These are phyloP conservation scores for Chaetodon trifascialis DNA, from an alignment of 2,113 vertebrate genomes.

Conservation along the genomic window DNA sequence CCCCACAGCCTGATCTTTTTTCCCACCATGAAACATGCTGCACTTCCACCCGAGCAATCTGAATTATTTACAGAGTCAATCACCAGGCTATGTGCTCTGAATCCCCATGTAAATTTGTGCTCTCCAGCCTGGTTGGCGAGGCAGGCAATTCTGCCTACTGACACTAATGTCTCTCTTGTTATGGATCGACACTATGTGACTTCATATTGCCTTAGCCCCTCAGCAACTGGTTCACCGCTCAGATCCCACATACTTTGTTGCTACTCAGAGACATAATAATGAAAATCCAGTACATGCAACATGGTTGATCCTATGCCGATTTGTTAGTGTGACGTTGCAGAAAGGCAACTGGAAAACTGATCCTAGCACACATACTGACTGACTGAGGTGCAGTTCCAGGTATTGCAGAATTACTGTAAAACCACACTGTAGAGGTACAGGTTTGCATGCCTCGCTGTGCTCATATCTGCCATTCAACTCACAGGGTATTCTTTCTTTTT, in stretches of 20 bases:
- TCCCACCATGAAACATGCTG: slow-evolving; percentile 48
- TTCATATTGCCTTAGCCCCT: slow-evolving; percentile 48
- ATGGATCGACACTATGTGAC: slow-evolving; percentile 50
- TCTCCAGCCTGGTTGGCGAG: slow-evolving; percentile 49
- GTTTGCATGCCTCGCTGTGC: background rate
- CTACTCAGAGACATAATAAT: background rate
- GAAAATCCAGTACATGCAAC: background rate
- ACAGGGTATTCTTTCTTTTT: slow-evolving; percentile 13
- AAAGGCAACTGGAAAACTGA: background rate
- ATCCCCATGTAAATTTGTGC: slow-evolving; percentile 61
- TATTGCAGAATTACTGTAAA: slow-evolving; percentile 9
- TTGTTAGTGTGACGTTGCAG: background rate
- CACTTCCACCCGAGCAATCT: slow-evolving; percentile 52
- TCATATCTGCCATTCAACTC: background rate
- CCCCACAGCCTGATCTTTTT: slow-evolving; percentile 45
- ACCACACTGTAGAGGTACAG: background rate
- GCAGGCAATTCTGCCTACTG: slow-evolving; percentile 49
- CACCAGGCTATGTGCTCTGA: slow-evolving; percentile 50
- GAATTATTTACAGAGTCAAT: slow-evolving; percentile 80
- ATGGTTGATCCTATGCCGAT: background rate
- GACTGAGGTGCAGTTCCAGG: background rate
- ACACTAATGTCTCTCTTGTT: slow-evolving; percentile 65
- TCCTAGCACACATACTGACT: background rate
- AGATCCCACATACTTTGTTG: slow-evolving; percentile 4
- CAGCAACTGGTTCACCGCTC: slow-evolving; percentile 6